Percentiles rank a stretch among this genome's conserved stretches.
Evolutionary conservation across 1,140 invertebrate genomes (phyloP).

Genomic region (Drosophila aff.): DNA sequence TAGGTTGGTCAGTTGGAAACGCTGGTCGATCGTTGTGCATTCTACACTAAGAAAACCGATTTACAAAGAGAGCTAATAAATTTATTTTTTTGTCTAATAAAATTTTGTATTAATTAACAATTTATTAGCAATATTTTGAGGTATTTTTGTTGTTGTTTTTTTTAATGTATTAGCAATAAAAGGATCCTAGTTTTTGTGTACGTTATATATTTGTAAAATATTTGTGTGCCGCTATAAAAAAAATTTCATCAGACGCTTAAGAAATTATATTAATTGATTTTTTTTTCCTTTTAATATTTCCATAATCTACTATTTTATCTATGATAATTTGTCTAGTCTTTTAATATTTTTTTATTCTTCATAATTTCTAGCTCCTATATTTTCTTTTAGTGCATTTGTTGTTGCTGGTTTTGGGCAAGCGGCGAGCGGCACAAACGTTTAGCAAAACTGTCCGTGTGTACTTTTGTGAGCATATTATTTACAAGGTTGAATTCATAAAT

Average conservation of each 20-base stretch:
- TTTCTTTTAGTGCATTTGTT: slow-evolving; percentile 14
- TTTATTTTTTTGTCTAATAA: no score
- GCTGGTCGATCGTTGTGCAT: slow-evolving; percentile 15
- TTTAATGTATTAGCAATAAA: not conserved
- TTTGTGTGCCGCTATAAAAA: not conserved
- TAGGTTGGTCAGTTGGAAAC: slow-evolving; percentile 72
- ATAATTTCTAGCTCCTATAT: not conserved
- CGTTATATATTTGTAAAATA: not conserved
- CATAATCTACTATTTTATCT: not conserved
- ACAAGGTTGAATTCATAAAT: slow-evolving; percentile 84
- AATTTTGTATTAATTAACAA: not conserved
- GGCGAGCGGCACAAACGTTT: slow-evolving; percentile 52
- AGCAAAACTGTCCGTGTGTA: slow-evolving; percentile 58
- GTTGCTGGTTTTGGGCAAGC: slow-evolving; percentile 41
- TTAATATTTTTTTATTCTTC: not conserved
- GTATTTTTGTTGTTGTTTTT: no score
- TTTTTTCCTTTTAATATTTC: not conserved
- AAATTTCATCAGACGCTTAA: not conserved
- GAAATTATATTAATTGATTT: not conserved
- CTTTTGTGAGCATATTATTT: slow-evolving; percentile 82
- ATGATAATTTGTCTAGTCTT: not conserved
- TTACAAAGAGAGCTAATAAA: no score
- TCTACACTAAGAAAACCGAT: not conserved
- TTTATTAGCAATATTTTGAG: not conserved
- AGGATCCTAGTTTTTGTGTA: no score